These are phyloP conservation scores for Hyalella azteca DNA, from an alignment of 2,888 invertebrate genomes.

Conservation along the genomic window DNA sequence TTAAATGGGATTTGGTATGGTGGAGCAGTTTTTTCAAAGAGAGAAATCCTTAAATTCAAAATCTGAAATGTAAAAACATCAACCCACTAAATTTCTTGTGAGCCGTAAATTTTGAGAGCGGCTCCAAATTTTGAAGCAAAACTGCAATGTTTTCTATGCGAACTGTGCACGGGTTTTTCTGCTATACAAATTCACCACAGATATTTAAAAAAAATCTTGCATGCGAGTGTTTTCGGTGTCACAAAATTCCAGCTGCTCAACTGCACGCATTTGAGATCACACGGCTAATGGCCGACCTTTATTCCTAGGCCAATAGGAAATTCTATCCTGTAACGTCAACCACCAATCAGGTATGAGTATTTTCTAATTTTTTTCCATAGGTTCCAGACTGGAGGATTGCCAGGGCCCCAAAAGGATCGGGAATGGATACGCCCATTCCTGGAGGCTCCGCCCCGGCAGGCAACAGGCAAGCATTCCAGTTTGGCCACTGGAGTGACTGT, in stretches of 20 bases:
- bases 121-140: slow-evolving; percentile 3
- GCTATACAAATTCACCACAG: slow-evolving; percentile 16
- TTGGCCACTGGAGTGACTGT: neutral
- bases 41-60: no score
- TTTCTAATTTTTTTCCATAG: neutral
- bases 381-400: neutral
- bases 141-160: neutral
- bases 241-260: neutral
- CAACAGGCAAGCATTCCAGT: neutral
- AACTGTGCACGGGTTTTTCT: slow-evolving; percentile 21
- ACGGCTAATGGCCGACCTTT: neutral
- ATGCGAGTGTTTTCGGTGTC: neutral
- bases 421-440: neutral
- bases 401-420: neutral
- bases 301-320: neutral
- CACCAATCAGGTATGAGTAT: neutral
- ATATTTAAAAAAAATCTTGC: neutral
- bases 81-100: neutral
- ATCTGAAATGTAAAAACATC: neutral
- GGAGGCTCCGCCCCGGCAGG: neutral
- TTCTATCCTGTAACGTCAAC: neutral
- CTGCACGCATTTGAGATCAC: neutral
- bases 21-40: no score
- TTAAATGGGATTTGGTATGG: no score
- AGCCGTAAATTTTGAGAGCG: neutral